These are phyloP conservation scores for Tanytarsus gracilentus DNA, from an alignment of 2,888 invertebrate species.

Conservation along the genomic window DNA sequence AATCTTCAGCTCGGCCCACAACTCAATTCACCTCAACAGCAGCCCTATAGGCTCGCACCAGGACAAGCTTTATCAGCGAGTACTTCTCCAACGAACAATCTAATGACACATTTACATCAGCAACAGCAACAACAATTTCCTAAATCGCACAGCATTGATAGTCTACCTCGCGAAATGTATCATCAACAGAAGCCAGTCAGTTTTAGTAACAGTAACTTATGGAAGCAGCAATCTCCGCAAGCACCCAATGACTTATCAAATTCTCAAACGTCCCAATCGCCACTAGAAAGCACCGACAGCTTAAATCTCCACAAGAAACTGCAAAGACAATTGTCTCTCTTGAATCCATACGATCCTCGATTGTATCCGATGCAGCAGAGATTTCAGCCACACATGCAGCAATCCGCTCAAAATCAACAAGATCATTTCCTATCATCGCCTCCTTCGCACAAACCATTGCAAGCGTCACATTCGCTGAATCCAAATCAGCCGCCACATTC, in stretches of 20 bases:
- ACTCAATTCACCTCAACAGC: constrained; percentile 17
- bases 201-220: constrained; percentile 34
- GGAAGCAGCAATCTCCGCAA: constrained; percentile 22
- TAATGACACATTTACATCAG: constrained; percentile 29
- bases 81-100: constrained; percentile 12
- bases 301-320: constrained; percentile 68
- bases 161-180: constrained; percentile 38
- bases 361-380: constrained; percentile 44
- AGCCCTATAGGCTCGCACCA: constrained; percentile 29
- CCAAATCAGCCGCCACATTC: constrained; percentile 33
- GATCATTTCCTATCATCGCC: constrained; percentile 18
- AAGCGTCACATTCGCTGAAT: constrained; percentile 33
- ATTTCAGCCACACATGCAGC: constrained; percentile 34
- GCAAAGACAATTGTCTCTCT: constrained; percentile 66
- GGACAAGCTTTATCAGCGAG: constrained; percentile 16
- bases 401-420: constrained; percentile 31
- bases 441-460: constrained; percentile 29
- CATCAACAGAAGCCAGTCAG: constrained; percentile 20
- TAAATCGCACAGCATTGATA: constrained; percentile 50
- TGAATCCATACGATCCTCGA: constrained; percentile 71
- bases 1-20: background rate
- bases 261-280: too few relatives aligned
- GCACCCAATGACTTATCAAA: constrained; percentile 1
- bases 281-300: constrained; percentile 35
- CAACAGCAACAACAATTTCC: constrained; percentile 34